Base-by-base conservation (phyloP, 2,113 vertebrate genomes). In the Romanogobio albipinnatus region DNA sequence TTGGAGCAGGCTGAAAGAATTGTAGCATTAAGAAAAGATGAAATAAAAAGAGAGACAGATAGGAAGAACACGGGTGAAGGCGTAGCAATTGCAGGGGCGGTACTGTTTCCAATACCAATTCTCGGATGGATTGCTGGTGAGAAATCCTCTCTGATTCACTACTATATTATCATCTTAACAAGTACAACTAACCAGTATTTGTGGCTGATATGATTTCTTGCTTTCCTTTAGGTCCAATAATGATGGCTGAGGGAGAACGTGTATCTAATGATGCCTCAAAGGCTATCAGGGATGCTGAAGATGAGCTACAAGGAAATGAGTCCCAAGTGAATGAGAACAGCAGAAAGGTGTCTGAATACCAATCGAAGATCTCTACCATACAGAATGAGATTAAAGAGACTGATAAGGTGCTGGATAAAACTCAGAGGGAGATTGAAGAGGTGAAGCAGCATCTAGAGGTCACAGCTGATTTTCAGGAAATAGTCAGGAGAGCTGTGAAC, bases 81-180 rank as follows among this genome's bases (percentile, higher is more conserved):
- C 0, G 49, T 61, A 8, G 11, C 24, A 7, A 9, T 4, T 17
- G 36, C 64, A 33, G 82, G 70, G 0, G 15, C 10, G 5, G 29
- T 24, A 1, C 1, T 8, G 1, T 5, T 1, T 59, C 1, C 1
- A 51, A 70, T 87, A 43, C 86, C 76, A 56, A 0, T 81, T 26
- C 0, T 47, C 8, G 82, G 82, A 81, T 84, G 59, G 26, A 49
- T 87, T 76, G 61, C n/a, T 49, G 86, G 86, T 87, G 26, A 84
- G 76, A 51, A 26, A 77, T 49, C 2, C 3, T 45, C 10, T 78
- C 29, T 43, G 0, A 8, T 36, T 7, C 2, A 36, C 36, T 78
- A 15, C 22, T 2, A 45, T 49, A 49, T 15, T 1, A 53, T 53
- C 2, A 33, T 53, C 1, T 3, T 53, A 10, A 53, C 5, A 0